These are phyloP conservation scores for Lutraria lutraria DNA, from an alignment of 2,888 invertebrate genomes.

Conservation along the genomic window DNA sequence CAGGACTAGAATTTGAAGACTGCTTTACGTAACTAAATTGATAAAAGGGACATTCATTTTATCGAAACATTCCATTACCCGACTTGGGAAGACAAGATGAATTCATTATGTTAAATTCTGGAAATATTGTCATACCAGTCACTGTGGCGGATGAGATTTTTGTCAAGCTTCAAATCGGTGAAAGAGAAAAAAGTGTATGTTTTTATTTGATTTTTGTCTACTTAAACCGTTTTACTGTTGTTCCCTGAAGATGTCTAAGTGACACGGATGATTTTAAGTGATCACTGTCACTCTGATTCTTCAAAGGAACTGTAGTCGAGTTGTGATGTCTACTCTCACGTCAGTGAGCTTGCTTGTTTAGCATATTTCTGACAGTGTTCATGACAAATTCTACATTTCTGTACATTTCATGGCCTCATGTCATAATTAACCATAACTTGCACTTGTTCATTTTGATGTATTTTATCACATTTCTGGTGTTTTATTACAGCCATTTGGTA, in stretches of 20 bases:
- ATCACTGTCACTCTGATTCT: conserved; percentile 7
- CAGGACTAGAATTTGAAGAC: too few species aligned
- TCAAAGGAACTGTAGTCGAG: background rate
- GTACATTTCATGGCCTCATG: conserved; percentile 13
- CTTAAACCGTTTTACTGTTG: background rate
- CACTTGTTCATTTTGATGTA: conserved; percentile 15
- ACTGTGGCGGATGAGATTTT: too few species aligned
- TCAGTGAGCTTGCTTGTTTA: conserved; percentile 5
- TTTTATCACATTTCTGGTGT: background rate
- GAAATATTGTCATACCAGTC: too few species aligned
- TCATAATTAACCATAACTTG: background rate
- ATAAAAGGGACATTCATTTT: too few species aligned
- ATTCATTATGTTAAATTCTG: too few species aligned
- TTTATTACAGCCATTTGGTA: background rate
- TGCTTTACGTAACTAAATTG: too few species aligned
- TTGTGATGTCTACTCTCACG: background rate
- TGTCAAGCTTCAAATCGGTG: too few species aligned
- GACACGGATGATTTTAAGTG: conserved; percentile 2
- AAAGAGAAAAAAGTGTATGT: too few species aligned
- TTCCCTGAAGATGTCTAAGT: conserved; percentile 3
- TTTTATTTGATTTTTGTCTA: background rate
- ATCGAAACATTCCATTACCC: too few species aligned
- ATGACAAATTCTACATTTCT: background rate
- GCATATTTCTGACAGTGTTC: background rate
- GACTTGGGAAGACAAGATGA: too few species aligned